phyloP scores from a whole-genome alignment of 2,797 vertebrate species.

The Ataeniobius toweri region DNA sequence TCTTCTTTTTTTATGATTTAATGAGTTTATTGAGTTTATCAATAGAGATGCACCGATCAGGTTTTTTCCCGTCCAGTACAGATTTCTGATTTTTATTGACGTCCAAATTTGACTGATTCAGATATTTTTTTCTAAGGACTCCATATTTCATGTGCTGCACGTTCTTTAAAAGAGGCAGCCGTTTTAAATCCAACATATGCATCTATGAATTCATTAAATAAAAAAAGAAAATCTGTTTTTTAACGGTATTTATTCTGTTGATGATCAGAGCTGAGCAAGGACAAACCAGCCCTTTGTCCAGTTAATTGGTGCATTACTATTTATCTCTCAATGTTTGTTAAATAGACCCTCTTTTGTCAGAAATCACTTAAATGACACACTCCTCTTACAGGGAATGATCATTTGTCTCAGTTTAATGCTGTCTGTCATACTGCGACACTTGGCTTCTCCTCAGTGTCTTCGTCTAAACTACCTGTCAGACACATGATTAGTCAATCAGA shows the following conservation, averaged over 20 bases:
- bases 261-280: not conserved
- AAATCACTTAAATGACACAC: not conserved
- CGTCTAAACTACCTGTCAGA: constrained; percentile 14
- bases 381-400: constrained; percentile 5
- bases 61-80: not conserved
- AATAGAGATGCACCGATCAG: not conserved
- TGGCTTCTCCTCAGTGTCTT: constrained; percentile 20
- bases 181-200: not conserved
- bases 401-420: constrained; percentile 18
- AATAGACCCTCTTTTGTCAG: not conserved
- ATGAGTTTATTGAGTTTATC: not conserved
- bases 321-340: not conserved
- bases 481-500: constrained; percentile 4
- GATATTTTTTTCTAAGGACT: not conserved
- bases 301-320: not conserved
- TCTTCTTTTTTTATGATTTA: not conserved
- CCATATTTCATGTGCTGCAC: not conserved
- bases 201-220: not conserved
- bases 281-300: not conserved
- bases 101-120: no score
- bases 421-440: constrained; percentile 27
- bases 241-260: not conserved
- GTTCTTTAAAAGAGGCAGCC: not conserved
- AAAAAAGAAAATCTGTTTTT: not conserved
- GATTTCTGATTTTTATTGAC: not conserved